Evolutionary conservation across 92 coral and sea anemone species (phyloP), one percentile per base, ranked within the genome.

Genomic region (Parazoanthus swiftii): DNA sequence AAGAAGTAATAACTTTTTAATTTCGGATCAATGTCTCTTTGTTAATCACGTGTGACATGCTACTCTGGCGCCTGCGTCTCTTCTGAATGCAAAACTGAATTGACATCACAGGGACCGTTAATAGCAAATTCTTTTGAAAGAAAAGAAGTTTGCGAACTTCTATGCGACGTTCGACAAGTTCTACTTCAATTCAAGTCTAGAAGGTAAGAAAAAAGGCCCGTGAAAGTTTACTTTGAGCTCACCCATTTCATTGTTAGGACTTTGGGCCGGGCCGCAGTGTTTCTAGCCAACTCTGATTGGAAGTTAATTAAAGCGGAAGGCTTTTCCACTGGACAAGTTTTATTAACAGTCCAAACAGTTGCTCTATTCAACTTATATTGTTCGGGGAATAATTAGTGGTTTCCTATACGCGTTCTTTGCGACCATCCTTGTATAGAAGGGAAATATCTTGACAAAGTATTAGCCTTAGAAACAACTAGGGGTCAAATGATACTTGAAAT

Each of bases 1-100:
- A 94, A 88, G 92, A 89, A 86, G 88, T 91, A 94, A 94, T 93
- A 94, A 93, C 93, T 94, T 94, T 92, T 94, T 94, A 94, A 94
- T 94, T 92, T 94, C 93, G 94, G 94, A 94, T 93, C 95, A 94
- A 89, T 92, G 95, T 92, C 95, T 85, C 74, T 56, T 86, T 90
- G 93, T 89, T 91, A 92, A 91, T 92, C 94, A 91, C 86, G 76
- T 81, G 82, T 92, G 98, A 94, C 98, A 90, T 77, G 74, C 72
- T 74, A 88, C 93, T 90, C 82, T 65, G 58, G 56, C 72, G 92
- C 88, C 90, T 82, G 37, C 59, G 43, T 20, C 48, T 65, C 29
- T 39, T 84, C 37, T 46, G 29, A 71, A 84, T 63, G 54, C 58
- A 39, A 11, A 35, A 38, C 8, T 46, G 54, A 71, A 8, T 79